A percentile compares a stretch with the other conserved stretches of the same genome.
Evolutionary conservation across 2,888 invertebrate genomes (phyloP).

Genomic region (Disparrhopalites patrizii): DNA sequence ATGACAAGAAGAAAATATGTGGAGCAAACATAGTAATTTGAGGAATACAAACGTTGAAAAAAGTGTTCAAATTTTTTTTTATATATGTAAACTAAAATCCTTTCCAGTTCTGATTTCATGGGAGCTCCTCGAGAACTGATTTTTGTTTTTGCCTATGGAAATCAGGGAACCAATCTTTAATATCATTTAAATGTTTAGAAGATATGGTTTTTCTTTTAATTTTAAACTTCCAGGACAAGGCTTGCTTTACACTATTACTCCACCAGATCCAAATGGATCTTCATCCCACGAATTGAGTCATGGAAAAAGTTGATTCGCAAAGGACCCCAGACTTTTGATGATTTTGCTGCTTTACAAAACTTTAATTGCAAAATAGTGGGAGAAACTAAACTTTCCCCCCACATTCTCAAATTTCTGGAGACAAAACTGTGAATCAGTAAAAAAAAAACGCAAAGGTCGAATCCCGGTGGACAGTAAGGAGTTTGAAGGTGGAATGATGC

Average conservation of each 20-base stretch:
- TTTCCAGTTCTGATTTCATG: not conserved
- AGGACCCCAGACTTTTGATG: no score
- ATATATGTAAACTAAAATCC: not conserved
- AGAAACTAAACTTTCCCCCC: no score
- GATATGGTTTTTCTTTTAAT: slow-evolving; percentile 9
- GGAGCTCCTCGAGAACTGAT: not conserved
- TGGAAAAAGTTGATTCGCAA: no score
- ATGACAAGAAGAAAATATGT: slow-evolving; percentile 48
- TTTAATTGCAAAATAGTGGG: no score
- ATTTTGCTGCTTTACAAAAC: no score
- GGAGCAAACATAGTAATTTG: slow-evolving; percentile 20
- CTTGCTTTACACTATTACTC: not conserved
- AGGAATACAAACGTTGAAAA: not conserved
- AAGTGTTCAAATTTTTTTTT: slow-evolving; percentile 13
- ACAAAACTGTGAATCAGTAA: no score
- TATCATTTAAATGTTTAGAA: not conserved
- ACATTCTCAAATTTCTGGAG: no score
- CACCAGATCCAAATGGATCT: no score
- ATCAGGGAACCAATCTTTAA: slow-evolving; percentile 11
- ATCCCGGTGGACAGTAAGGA: no score
- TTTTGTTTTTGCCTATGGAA: slow-evolving; percentile 8
- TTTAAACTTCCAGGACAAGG: not conserved
- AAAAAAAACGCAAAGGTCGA: no score
- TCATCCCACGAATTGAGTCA: no score
- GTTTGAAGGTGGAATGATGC: no score